These are phyloP conservation scores for Battus philenor DNA, from an alignment of 1,140 invertebrate genomes.

Conservation along the genomic window DNA sequence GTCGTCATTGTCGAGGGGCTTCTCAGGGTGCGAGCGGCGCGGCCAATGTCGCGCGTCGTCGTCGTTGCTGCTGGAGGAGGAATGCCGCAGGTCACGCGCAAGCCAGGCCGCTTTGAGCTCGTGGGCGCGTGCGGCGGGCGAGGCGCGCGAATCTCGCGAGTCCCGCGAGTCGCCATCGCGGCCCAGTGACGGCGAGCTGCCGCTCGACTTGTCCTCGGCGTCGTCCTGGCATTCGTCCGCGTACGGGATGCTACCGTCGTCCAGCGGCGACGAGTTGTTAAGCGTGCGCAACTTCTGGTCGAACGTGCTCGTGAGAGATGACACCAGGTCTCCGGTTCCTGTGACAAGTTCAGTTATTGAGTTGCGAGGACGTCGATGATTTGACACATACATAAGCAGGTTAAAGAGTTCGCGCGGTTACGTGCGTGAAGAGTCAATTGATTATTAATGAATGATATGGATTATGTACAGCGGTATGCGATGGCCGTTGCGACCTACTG, in stretches of 20 bases:
- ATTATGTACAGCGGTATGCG: slow-evolving; percentile 39
- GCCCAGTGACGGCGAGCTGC: slow-evolving; percentile 37
- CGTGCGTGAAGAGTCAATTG: slow-evolving; percentile 34
- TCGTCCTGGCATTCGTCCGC: slow-evolving; percentile 64
- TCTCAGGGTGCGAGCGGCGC: slow-evolving; percentile 21
- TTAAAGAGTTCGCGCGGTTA: slow-evolving; percentile 33
- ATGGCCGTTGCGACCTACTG: slow-evolving; percentile 19
- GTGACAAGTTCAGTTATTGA: slow-evolving; percentile 27
- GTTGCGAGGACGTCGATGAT: not conserved
- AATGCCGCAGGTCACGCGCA: slow-evolving; percentile 42
- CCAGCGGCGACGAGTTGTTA: slow-evolving; percentile 71
- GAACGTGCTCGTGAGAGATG: slow-evolving; percentile 81
- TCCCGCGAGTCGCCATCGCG: slow-evolving; percentile 21
- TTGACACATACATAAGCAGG: slow-evolving; percentile 46
- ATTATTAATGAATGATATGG: slow-evolving; percentile 29
- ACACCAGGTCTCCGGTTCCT: slow-evolving; percentile 79
- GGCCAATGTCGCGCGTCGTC: slow-evolving; percentile 36
- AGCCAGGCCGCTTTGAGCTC: slow-evolving; percentile 62
- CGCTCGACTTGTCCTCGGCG: slow-evolving; percentile 48
- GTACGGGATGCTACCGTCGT: slow-evolving; percentile 73
- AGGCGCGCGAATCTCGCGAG: slow-evolving; percentile 15
- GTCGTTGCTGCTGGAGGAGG: slow-evolving; percentile 50
- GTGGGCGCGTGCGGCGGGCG: slow-evolving; percentile 47
- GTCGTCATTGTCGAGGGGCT: slow-evolving; percentile 26
- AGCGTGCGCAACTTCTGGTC: slow-evolving; percentile 79